phyloP scores from a whole-genome alignment of 2,113 vertebrate species.

The Megaceryle torquata region DNA sequence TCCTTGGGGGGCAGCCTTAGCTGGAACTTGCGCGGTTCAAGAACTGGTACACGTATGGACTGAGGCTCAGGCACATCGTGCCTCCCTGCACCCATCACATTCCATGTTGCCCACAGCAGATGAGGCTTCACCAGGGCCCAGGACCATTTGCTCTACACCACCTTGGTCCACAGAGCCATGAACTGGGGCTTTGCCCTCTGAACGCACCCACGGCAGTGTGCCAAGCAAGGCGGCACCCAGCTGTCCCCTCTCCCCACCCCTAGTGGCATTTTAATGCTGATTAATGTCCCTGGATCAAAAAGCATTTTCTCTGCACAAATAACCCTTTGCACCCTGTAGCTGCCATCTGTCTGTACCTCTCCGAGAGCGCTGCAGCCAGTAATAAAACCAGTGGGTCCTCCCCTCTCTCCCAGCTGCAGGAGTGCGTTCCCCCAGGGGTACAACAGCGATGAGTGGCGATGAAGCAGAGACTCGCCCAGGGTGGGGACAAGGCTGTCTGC shows the following conservation, averaged over 20 bases:
- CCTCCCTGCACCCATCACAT: not conserved
- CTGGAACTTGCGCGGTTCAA: not conserved
- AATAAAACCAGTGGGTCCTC: not conserved
- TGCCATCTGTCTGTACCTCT: fast-evolving
- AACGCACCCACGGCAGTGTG: not conserved
- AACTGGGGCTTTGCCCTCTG: not conserved
- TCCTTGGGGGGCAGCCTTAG: fast-evolving
- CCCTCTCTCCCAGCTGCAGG: fast-evolving
- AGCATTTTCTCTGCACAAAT: not conserved
- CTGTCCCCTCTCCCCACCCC: not conserved
- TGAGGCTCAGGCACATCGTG: not conserved
- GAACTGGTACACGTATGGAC: not conserved
- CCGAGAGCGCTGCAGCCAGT: not conserved
- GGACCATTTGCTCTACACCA: not conserved
- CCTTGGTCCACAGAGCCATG: fast-evolving
- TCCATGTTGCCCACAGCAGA: not conserved
- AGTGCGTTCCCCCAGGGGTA: not conserved
- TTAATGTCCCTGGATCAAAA: not conserved
- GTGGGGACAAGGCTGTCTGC: fast-evolving
- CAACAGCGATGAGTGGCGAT: too few species aligned
- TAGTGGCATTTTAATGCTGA: not conserved
- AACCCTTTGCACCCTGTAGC: not conserved
- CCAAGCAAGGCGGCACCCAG: not conserved
- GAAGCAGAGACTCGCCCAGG: not conserved
- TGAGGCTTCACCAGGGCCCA: not conserved